These are phyloP conservation scores for Sepiola atlantica DNA, from an alignment of 2,888 invertebrate genomes.

Conservation along the genomic window DNA sequence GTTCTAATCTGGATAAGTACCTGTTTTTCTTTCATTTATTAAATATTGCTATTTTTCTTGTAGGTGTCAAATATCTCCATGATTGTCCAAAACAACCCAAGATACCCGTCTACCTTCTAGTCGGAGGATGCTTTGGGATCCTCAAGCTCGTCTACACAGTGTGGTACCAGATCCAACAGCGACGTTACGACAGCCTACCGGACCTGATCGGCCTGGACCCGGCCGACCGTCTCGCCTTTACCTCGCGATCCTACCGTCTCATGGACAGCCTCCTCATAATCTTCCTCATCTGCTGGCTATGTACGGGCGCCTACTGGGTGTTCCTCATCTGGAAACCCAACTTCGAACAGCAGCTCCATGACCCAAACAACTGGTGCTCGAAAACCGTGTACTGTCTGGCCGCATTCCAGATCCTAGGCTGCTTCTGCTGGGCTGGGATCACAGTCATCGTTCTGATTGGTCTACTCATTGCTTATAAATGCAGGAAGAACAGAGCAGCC, in stretches of 20 bases:
- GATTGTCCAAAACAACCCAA: constrained; percentile 86
- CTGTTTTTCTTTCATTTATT: not conserved
- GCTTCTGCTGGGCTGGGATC: constrained; percentile 79
- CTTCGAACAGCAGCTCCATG: constrained; percentile 82
- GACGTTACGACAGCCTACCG: constrained; percentile 76
- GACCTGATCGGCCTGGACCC: constrained; percentile 63
- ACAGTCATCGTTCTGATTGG: constrained; percentile 53
- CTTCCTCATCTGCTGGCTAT: constrained; percentile 85
- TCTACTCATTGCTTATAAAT: constrained; percentile 53
- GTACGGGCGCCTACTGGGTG: constrained; percentile 87
- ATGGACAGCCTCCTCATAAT: constrained; percentile 81
- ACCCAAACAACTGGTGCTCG: constrained; percentile 87
- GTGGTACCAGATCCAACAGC: constrained; percentile 81
- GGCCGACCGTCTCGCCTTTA: constrained; percentile 64
- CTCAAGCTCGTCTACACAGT: constrained; percentile 79
- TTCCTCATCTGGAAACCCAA: constrained; percentile 85
- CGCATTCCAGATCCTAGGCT: constrained; percentile 82
- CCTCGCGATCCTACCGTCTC: constrained; percentile 79
- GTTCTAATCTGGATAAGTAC: too few relatives aligned
- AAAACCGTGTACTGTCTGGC: constrained; percentile 86
- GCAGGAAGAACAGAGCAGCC: not conserved
- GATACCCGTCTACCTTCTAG: constrained; percentile 87
- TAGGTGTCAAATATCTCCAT: constrained; percentile 86
- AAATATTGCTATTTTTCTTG: constrained; percentile 47
- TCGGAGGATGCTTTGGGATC: constrained; percentile 85